Evolutionary conservation across 2,888 invertebrate species (phyloP).

Genomic region (Ophion costatus): DNA sequence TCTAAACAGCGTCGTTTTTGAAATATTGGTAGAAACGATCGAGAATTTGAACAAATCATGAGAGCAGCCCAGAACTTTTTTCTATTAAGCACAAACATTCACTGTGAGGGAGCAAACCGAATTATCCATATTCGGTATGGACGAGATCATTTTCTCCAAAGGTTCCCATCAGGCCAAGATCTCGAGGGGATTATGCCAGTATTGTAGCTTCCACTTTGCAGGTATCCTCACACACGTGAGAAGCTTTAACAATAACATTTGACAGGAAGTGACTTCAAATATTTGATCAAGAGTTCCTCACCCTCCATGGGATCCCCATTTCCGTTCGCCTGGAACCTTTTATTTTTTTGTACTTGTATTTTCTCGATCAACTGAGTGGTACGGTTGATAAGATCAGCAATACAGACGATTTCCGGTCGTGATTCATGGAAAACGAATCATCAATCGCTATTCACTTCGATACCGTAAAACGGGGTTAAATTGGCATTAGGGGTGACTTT

Average conservation of each 20-base stretch:
- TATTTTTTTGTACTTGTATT: slow-evolving; percentile 40
- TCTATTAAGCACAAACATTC: no score
- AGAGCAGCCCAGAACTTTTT: background rate
- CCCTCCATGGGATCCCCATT: slow-evolving; percentile 52
- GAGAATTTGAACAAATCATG: no score
- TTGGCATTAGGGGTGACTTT: no score
- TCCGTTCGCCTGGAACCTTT: slow-evolving; percentile 63
- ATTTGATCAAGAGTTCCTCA: slow-evolving; percentile 72
- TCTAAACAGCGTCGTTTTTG: no score
- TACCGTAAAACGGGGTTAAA: no score
- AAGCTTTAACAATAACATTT: slow-evolving; percentile 56
- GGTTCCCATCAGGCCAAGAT: slow-evolving; percentile 35
- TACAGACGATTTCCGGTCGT: slow-evolving; percentile 38
- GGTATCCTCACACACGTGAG: slow-evolving; percentile 52
- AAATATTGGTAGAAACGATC: no score
- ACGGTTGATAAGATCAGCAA: slow-evolving; percentile 19
- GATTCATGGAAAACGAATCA: slow-evolving; percentile 1
- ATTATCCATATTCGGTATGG: no score
- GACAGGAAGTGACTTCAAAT: slow-evolving; percentile 79
- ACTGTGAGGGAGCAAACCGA: no score
- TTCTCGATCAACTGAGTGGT: slow-evolving; percentile 9
- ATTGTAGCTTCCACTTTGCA: slow-evolving; percentile 24
- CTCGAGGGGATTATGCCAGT: slow-evolving; percentile 31
- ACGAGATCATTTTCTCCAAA: slow-evolving; percentile 9
- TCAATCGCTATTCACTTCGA: background rate